A percentile compares a stretch with the other conserved stretches of the same genome.
Conservation (phyloP, 2,888 invertebrate genomes). For the Dione vanillae region DNA sequence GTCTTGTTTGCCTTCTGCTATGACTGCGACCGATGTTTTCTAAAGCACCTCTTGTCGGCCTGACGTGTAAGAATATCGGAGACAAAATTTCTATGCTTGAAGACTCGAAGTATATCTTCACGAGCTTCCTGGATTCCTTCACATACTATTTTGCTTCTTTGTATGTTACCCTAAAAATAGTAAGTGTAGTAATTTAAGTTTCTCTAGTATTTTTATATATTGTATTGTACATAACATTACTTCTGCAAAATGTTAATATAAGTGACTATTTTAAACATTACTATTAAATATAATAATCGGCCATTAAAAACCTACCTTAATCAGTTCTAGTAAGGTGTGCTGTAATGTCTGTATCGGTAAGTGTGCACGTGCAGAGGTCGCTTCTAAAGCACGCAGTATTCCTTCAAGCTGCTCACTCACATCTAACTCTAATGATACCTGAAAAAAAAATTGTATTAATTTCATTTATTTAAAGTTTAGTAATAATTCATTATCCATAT, state of each 20-base stretch:
- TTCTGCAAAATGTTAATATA: no score
- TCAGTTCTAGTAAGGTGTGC: slow-evolving; percentile 70
- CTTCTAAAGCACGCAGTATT: slow-evolving; percentile 72
- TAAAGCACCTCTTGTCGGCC: slow-evolving; percentile 95
- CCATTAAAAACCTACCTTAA: slow-evolving; percentile 62
- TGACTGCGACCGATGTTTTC: slow-evolving; percentile 92
- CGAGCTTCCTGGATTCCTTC: slow-evolving; percentile 96
- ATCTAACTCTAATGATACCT: slow-evolving; percentile 84
- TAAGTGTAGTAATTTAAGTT: background rate
- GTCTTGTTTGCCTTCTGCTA: slow-evolving; percentile 57
- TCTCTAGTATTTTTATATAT: no score
- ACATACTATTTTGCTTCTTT: slow-evolving; percentile 95
- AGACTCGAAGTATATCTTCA: slow-evolving; percentile 93
- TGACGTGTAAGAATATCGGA: slow-evolving; percentile 95
- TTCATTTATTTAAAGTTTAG: no score
- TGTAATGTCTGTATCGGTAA: slow-evolving; percentile 70
- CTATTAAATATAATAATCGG: background rate
- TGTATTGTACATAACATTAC: no score
- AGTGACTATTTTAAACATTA: no score
- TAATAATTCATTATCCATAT: no score
- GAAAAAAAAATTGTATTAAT: no score
- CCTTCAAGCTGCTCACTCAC: slow-evolving; percentile 79
- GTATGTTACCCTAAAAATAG: slow-evolving; percentile 93
- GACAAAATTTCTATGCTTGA: slow-evolving; percentile 95
- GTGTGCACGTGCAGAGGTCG: slow-evolving; percentile 66